phyloP scores from a whole-genome alignment of 2,113 vertebrate genomes.

The Spheniscus mendiculus region DNA sequence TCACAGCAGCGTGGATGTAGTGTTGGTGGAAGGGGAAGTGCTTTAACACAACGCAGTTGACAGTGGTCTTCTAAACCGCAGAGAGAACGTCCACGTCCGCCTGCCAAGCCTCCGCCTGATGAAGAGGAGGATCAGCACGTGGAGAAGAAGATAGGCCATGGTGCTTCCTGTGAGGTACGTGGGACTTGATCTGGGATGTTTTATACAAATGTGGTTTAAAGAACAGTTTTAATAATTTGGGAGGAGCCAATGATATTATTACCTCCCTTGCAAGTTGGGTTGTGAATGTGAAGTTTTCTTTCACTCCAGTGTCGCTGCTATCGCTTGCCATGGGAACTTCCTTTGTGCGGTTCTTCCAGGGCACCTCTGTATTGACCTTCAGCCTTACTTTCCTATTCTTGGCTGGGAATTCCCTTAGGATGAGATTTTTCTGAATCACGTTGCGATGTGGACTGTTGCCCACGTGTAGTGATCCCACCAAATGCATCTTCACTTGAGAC shows the following conservation, averaged over 20 bases:
- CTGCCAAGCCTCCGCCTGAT: slow-evolving; percentile 81
- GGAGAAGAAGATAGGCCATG: slow-evolving; percentile 66
- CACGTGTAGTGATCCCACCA: slow-evolving; percentile 6
- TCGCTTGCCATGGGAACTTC: slow-evolving; percentile 52
- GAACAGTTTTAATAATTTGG: neutral
- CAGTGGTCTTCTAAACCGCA: slow-evolving; percentile 31
- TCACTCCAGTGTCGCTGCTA: neutral
- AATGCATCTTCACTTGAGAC: neutral
- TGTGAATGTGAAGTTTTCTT: neutral
- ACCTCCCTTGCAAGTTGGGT: neutral
- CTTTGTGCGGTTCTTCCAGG: slow-evolving; percentile 21
- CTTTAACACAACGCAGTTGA: neutral
- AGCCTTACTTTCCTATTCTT: slow-evolving; percentile 47
- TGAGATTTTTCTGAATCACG: neutral
- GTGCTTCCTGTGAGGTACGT: slow-evolving; percentile 63
- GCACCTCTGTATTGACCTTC: slow-evolving; percentile 40
- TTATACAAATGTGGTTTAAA: neutral
- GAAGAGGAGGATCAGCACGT: slow-evolving; percentile 83
- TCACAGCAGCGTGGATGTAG: fast-evolving
- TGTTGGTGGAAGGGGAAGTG: neutral
- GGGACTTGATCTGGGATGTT: neutral
- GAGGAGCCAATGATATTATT: neutral
- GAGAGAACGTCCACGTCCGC: slow-evolving; percentile 85
- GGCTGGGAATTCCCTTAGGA: slow-evolving; percentile 41
- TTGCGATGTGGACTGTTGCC: neutral